phyloP scores from a whole-genome alignment of 1,140 invertebrate species.

The Zophobas morio region DNA sequence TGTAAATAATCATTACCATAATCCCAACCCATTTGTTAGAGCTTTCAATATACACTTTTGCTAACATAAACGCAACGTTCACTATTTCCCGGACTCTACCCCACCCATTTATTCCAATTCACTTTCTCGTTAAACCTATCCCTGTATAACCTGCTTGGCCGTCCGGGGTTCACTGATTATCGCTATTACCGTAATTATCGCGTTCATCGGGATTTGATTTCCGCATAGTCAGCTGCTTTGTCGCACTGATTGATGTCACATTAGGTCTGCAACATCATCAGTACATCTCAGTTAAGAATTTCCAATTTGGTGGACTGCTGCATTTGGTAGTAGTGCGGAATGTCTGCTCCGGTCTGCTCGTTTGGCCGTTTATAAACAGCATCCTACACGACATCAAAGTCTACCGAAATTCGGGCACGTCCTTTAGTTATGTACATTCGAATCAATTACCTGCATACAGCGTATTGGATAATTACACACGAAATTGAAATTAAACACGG shows the following conservation, averaged over 20 bases:
- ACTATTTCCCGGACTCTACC: too few relatives aligned
- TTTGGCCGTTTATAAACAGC: background rate
- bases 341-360: background rate
- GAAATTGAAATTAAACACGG: constrained; percentile 22
- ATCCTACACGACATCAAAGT: constrained; percentile 29
- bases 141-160: background rate
- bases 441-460: constrained; percentile 17
- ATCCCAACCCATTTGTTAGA: too few relatives aligned
- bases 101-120: too few relatives aligned
- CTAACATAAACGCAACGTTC: too few relatives aligned
- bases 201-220: constrained; percentile 15
- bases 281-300: constrained; percentile 12
- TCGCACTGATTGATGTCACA: constrained; percentile 6
- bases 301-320: background rate
- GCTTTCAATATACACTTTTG: too few relatives aligned
- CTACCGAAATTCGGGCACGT: background rate
- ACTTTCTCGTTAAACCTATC: too few relatives aligned
- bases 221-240: constrained; percentile 25
- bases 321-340: background rate
- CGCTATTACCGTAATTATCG: constrained; percentile 8
- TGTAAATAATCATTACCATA: too few relatives aligned
- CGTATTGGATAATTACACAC: constrained; percentile 1
- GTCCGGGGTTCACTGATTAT: constrained; percentile 13
- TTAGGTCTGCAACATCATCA: background rate
- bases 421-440: background rate